Evolutionary conservation across 2,888 invertebrate species (phyloP).

Genomic region (Meta bourneti): DNA sequence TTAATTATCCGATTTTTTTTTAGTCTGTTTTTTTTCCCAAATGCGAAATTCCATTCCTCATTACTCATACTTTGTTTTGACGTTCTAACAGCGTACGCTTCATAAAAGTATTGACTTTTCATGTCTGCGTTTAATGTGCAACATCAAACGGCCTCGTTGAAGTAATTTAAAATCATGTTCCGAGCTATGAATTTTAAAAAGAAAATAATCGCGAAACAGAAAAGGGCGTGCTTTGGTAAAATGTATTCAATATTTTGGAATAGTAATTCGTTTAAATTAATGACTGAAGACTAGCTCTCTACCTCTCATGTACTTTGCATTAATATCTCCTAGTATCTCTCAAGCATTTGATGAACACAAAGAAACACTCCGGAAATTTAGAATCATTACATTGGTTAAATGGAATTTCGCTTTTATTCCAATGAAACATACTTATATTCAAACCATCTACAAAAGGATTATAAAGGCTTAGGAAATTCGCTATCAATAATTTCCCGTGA

Average conservation of each 20-base stretch:
- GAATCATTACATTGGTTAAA: neutral
- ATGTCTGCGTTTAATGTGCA: neutral
- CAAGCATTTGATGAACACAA: neutral
- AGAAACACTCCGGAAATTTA: conserved; percentile 1
- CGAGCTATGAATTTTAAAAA: conserved; percentile 2
- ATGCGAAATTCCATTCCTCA: conserved; percentile 26
- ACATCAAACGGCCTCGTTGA: conserved; percentile 29
- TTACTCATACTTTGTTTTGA: conserved; percentile 3
- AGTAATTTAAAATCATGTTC: conserved; percentile 53
- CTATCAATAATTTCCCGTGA: too few species aligned
- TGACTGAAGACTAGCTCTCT: conserved; percentile 15
- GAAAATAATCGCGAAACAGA: conserved; percentile 6
- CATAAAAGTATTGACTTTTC: conserved; percentile 37
- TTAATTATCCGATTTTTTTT: conserved; percentile 28
- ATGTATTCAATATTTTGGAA: conserved; percentile 26
- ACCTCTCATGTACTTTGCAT: neutral
- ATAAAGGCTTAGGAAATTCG: neutral
- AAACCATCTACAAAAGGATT: neutral
- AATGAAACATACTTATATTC: neutral
- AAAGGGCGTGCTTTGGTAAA: conserved; percentile 23
- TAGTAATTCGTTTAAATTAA: conserved; percentile 51
- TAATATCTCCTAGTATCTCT: conserved; percentile 4
- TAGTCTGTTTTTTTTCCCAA: conserved; percentile 2
- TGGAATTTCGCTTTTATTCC: neutral
- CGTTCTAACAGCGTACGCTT: conserved; percentile 3